Percentiles rank a stretch among this genome's conserved stretches.
Conservation (phyloP, 2,113 vertebrate genomes). For the Hydropotes inermis region DNA sequence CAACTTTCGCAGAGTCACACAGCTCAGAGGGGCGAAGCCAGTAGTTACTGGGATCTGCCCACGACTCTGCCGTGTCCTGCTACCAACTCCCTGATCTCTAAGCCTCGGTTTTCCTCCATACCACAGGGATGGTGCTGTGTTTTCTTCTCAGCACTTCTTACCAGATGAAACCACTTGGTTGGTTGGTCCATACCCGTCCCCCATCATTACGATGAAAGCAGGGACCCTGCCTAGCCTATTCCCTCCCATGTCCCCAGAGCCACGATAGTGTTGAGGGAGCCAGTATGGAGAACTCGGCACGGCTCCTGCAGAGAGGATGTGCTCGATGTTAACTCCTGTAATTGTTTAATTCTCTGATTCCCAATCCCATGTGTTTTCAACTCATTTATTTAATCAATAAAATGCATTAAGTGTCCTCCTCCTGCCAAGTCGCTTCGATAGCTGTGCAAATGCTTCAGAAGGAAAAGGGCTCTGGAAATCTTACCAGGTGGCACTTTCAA, state of each 20-base stretch:
- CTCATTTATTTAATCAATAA: neutral
- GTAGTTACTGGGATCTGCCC: neutral
- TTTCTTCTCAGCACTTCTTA: neutral
- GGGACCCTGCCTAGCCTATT: neutral
- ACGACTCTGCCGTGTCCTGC: neutral
- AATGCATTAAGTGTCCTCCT: neutral
- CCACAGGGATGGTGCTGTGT: neutral
- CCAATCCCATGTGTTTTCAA: neutral
- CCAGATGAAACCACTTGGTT: neutral
- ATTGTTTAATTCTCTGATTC: neutral
- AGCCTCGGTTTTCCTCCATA: neutral
- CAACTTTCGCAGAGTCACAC: neutral
- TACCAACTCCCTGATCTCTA: neutral
- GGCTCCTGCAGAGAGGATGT: neutral
- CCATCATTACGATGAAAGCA: neutral
- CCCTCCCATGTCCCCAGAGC: neutral
- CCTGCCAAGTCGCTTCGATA: neutral
- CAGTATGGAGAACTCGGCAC: neutral
- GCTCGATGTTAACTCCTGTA: neutral
- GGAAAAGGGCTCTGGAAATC: neutral
- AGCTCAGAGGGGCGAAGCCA: neutral
- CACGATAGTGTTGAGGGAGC: neutral
- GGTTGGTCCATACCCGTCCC: neutral
- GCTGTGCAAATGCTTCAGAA: neutral
- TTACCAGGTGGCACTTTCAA: neutral